Conservation (phyloP, 2,888 invertebrate species). For the Trachelus stipa region DNA sequence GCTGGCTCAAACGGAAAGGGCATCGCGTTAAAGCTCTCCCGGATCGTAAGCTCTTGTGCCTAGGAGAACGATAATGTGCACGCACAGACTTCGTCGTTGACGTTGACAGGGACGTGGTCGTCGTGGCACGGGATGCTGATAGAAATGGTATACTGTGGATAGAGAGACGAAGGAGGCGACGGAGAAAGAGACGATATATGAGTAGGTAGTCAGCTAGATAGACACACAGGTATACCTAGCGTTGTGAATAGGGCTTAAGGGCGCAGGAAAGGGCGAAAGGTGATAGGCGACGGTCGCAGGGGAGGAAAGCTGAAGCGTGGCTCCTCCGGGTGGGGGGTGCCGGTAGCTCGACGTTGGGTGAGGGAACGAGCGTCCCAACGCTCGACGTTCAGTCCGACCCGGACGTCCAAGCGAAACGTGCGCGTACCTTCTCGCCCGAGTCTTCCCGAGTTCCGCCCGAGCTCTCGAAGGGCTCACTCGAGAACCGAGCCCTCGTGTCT, state of each 20-base stretch:
- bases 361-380: slow-evolving; percentile 35
- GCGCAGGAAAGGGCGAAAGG: slow-evolving; percentile 1
- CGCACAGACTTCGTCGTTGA: too few species aligned
- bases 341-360: slow-evolving; percentile 50
- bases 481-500: not conserved
- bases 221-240: not conserved
- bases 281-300: not conserved
- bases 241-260: slow-evolving; percentile 1
- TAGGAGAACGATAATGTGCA: too few species aligned
- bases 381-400: slow-evolving; percentile 60
- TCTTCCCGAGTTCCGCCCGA: not conserved
- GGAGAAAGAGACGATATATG: not conserved
- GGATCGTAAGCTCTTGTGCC: too few species aligned
- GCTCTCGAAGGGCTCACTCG: not conserved
- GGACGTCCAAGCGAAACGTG: slow-evolving; percentile 61
- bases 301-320: slow-evolving; percentile 50
- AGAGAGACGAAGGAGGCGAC: not conserved
- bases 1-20: too few species aligned
- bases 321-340: slow-evolving; percentile 57
- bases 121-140: too few species aligned
- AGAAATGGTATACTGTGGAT: too few species aligned
- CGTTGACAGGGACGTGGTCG: too few species aligned
- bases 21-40: too few species aligned
- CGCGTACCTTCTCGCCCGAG: slow-evolving; percentile 22
- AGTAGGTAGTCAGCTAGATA: not conserved